Percentiles rank a stretch among this genome's conserved stretches.
phyloP scores from a whole-genome alignment of 2,888 invertebrate genomes.

The Dexiosoma caninum region DNA sequence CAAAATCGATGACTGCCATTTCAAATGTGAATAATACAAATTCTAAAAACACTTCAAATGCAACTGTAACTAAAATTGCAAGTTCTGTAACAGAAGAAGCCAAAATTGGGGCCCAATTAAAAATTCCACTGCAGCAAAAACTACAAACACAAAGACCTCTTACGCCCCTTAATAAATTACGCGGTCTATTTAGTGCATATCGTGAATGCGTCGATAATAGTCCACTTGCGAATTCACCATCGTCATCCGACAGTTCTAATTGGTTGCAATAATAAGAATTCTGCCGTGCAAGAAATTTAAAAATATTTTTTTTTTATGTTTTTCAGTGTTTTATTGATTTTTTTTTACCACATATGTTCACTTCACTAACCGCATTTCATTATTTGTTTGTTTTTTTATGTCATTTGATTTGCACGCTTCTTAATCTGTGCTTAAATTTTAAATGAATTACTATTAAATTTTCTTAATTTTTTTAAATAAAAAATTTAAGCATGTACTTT shows the following conservation, averaged over 20 bases:
- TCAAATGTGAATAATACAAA: conserved; percentile 4
- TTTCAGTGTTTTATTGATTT: neutral
- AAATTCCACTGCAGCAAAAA: neutral
- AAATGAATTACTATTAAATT: conserved; percentile 4
- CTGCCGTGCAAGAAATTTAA: neutral
- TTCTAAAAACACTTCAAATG: neutral
- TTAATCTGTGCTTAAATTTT: conserved; percentile 16
- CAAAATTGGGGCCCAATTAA: neutral
- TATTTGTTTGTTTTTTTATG: neutral
- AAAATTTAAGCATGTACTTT: neutral
- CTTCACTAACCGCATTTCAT: neutral
- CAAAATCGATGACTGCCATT: conserved; percentile 47
- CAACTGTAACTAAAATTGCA: neutral
- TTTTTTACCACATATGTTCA: neutral
- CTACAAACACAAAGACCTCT: conserved; percentile 27
- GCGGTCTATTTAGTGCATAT: conserved; percentile 69
- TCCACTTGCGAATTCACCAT: conserved; percentile 41
- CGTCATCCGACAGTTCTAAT: conserved; percentile 33
- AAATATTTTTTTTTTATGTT: conserved; percentile 3
- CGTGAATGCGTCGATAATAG: conserved; percentile 63
- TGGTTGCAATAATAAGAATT: neutral
- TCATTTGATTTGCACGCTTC: neutral
- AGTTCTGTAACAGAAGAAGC: neutral
- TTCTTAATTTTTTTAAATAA: neutral
- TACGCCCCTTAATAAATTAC: conserved; percentile 68